Conservation (phyloP, 2,113 vertebrate genomes). For the Pelvicachromis taeniatus region DNA sequence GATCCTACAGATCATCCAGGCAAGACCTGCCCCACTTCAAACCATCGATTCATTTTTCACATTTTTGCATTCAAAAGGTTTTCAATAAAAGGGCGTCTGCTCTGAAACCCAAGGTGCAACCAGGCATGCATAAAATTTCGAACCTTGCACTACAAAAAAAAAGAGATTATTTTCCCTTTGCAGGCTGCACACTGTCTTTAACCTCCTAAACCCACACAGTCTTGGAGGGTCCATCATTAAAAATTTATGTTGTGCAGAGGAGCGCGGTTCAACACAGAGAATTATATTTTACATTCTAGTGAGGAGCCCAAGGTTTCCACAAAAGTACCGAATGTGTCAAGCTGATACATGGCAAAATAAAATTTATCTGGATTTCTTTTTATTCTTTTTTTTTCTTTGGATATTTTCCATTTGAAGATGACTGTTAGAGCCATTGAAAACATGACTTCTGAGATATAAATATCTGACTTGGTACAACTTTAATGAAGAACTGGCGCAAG, state of each 20-base stretch:
- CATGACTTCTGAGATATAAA: not conserved
- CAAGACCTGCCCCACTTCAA: not conserved
- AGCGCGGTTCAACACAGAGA: not conserved
- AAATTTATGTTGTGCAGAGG: conserved; percentile 42
- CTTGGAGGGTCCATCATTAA: conserved; percentile 38
- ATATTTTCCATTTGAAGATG: not conserved
- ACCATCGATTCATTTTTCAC: not conserved
- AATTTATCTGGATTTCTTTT: not conserved
- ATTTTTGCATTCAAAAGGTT: not conserved
- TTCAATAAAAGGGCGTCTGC: not conserved
- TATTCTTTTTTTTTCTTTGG: not conserved
- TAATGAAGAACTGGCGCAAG: not conserved
- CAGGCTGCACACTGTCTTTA: conserved; percentile 41
- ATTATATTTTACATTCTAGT: conserved; percentile 10
- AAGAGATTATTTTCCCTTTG: not conserved
- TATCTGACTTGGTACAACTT: not conserved
- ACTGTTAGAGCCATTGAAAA: not conserved
- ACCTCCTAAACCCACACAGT: conserved; percentile 39
- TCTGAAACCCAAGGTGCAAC: not conserved
- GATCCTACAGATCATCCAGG: conserved; percentile 3
- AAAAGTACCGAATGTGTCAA: conserved; percentile 6
- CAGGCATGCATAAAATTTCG: conserved; percentile 2
- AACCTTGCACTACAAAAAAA: not conserved
- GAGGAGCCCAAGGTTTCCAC: not conserved
- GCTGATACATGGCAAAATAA: not conserved